Base-by-base conservation (phyloP, 1,140 invertebrate genomes). In the Chironomus tepperi region DNA sequence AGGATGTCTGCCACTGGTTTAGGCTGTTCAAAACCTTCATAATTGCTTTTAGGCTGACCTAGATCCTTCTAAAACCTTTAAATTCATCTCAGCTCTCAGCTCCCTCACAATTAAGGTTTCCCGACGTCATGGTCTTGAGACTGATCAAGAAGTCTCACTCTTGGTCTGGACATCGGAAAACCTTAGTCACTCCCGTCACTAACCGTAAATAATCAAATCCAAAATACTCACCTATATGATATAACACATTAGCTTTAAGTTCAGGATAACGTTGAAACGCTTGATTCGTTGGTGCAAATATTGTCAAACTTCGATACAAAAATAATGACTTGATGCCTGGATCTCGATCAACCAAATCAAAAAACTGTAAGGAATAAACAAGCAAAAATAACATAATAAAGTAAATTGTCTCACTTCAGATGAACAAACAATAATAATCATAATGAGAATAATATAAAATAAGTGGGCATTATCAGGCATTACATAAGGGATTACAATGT, bases 271-370 rank as follows among this genome's bases (percentile, higher is more conserved):
- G 86, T 81, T 93, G 89, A 82, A 93, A 93, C 42, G 91, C 91
- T 77, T 87, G 85, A 82, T 93, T 93, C 42, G 89, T 91, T 8
- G 92, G 91, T 72, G 91, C 91, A 79, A 93, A 93, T 75, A 93
- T 83, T 6, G 91, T 93, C 78, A 91, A 86, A 78, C 88, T 86
- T 75, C 90, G 86, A 78, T 88, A 86, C 77, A 87, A 84, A 15
- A 93, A 81, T 18, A 89, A 89, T 24, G 85, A 84, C 76, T 91
- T 92, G 15, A 89, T 90, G 42, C 89, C 83, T 74, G 83, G 81
- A 79, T 88, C 90, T n/a, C 85, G 83, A 77, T 91, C 88, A 79
- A 93, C 77, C 42, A 91, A 81, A 21, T 86, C 84, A 77, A 90
- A 88, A 79, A 93, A 92, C 91, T 93, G 88, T 75, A 90, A 89